Conservation (phyloP, 2,113 vertebrate species). For the Axis porcinus region DNA sequence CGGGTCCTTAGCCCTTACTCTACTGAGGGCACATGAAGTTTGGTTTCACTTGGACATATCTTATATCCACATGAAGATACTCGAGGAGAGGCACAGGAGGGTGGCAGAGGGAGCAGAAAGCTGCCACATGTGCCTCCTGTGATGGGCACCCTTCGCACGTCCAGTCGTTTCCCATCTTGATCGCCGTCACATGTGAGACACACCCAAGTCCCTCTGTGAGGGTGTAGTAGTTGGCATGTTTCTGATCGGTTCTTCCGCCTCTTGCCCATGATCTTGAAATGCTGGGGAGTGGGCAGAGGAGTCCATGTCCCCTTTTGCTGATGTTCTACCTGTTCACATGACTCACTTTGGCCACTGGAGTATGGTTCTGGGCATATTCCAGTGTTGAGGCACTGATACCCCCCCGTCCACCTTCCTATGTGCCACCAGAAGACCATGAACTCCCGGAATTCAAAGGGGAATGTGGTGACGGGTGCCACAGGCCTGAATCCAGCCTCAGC, state of each 20-base stretch:
- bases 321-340: fast-evolving
- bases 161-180: fast-evolving
- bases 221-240: no score
- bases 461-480: fast-evolving
- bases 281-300: not conserved
- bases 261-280: not conserved
- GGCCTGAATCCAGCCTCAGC: not conserved
- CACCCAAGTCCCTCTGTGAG: fast-evolving
- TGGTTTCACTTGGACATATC: not conserved
- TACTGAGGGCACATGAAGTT: no score
- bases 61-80: not conserved
- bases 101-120: no score
- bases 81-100: not conserved
- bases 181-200: fast-evolving
- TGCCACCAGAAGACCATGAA: not conserved
- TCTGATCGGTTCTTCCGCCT: not conserved
- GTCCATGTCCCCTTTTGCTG: not conserved
- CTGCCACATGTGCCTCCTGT: fast-evolving
- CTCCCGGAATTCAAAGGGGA: not conserved
- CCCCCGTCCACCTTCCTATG: fast-evolving
- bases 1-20: not conserved
- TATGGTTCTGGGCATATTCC: not conserved
- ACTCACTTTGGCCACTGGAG: not conserved
- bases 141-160: fast-evolving
- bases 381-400: not conserved